Evolutionary conservation across 2,113 vertebrate genomes (phyloP), one percentile per base, ranked within the genome.

Genomic region (Lamprologus ornatipinnis): DNA sequence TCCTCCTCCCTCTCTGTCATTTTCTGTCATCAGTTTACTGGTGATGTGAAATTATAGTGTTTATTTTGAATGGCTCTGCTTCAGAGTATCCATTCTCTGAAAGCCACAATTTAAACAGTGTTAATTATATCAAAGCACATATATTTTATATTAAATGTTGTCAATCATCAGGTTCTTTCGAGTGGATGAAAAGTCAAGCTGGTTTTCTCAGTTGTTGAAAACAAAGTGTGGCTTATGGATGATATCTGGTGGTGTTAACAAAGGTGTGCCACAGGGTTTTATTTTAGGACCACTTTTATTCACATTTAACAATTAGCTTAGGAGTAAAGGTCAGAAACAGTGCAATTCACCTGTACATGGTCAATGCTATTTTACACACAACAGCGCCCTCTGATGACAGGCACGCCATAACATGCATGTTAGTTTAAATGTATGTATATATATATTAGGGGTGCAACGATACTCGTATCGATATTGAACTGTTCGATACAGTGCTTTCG

Each of bases 401-500:
- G 7, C n/a, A 26, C 1, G 14, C 40, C 37, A 26, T 70, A 70
- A 23, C n/a, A 42, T 70, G 35, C 35, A 42, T 23, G 37, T 42
- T 14, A 23, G 5, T 70, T 23, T 23, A 55, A 13, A 13, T 55
- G 2, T 55, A 1, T 51, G 1, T 0, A 3, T 17, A 9, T 9
- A 0, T 9, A 3, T 51, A 5, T 0, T n/a, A n/a, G n/a, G n/a
- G n/a, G n/a, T n/a, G n/a, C n/a, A n/a, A n/a, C n/a, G n/a, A n/a
- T n/a, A n/a, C n/a, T n/a, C n/a, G n/a, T n/a, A n/a, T n/a, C n/a
- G n/a, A n/a, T n/a, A n/a, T n/a, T n/a, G n/a, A n/a, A n/a, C n/a
- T n/a, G n/a, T n/a, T n/a, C n/a, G n/a, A n/a, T n/a, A n/a, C n/a
- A n/a, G n/a, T n/a, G n/a, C n/a, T n/a, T n/a, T n/a, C n/a, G n/a